Evolutionary conservation across 2,888 invertebrate genomes (phyloP).

Genomic region (Epinotia ramella): DNA sequence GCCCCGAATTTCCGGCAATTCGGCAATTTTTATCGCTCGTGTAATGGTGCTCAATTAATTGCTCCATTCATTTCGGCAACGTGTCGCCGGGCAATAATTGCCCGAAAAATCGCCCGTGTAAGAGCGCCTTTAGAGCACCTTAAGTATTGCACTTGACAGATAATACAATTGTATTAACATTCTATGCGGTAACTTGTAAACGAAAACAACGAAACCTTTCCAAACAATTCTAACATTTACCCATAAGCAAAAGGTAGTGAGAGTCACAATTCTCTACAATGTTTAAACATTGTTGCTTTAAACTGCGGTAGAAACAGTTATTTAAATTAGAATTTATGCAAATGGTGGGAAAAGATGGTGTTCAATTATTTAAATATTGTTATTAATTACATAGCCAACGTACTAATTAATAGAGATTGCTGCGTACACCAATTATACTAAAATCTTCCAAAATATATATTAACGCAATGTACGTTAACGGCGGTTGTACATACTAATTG

Average conservation of each 20-base stretch:
- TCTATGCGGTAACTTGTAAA: neutral
- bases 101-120: no score
- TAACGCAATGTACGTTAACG: constrained; percentile 9
- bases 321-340: neutral
- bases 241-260: neutral
- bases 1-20: no score
- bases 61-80: no score
- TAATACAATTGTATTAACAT: neutral
- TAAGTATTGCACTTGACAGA: neutral
- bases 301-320: neutral
- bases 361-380: constrained; percentile 26
- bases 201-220: neutral
- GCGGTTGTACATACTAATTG: neutral
- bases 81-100: no score
- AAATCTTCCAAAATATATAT: constrained; percentile 8
- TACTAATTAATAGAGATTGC: constrained; percentile 15
- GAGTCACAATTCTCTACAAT: neutral
- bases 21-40: no score
- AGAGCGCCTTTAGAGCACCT: no score
- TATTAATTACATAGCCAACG: constrained; percentile 23
- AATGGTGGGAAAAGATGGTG: constrained; percentile 29
- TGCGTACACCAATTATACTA: constrained; percentile 17
- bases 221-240: neutral
- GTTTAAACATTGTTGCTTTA: neutral
- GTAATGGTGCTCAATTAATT: no score